Evolutionary conservation across 2,797 vertebrate species (phyloP), one percentile per base, ranked within the genome.

Genomic region (Cheirogaleus major): DNA sequence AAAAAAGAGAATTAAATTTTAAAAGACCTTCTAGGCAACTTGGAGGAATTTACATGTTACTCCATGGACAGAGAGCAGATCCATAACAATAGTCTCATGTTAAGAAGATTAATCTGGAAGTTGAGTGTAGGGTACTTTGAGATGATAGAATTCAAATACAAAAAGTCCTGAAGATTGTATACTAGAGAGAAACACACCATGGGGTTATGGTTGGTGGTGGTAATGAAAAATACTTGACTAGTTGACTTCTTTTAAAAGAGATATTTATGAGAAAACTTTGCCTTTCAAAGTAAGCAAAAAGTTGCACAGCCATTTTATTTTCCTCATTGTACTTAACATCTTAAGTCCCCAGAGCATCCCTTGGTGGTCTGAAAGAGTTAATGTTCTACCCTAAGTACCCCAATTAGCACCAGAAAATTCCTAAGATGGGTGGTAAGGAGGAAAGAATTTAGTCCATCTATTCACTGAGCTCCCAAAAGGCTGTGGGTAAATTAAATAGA

Each of bases 331-430:
- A 63, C 55, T 96, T 91, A 76, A 79, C 61, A 38, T 55, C 23
- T 57, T 81, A 48, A 23, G 81, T 80, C 73, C 4, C 22, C 14
- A n/a, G 48, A 89, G 50, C 61, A 80, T 43, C 5, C 30, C 18
- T 67, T 80, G 55, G n/a, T 17, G 38, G 23, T 48, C 72, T 93
- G 59, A 69, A 96, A 94, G 85, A 95, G 65, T 91, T 97, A 89
- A 89, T 57, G 3, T 75, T 91, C 65, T 59, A 45, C 75, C 38
- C 32, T 65, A 92, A 80, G n/a, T 43, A 89, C 50, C 78, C 94
- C 17, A 52, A 27, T 48, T 85, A 76, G 55, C 72, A 84, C 65
- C 32, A 89, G n/a, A 27, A 35, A 78, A 18, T 72, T 63, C 57
- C 96, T 81, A 81, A 91, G 59, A 84, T 50, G 43, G 48, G 79